Percentiles rank a stretch among this genome's conserved stretches.
Evolutionary conservation across 2,888 invertebrate genomes (phyloP).

Genomic region (Noctua pronuba): DNA sequence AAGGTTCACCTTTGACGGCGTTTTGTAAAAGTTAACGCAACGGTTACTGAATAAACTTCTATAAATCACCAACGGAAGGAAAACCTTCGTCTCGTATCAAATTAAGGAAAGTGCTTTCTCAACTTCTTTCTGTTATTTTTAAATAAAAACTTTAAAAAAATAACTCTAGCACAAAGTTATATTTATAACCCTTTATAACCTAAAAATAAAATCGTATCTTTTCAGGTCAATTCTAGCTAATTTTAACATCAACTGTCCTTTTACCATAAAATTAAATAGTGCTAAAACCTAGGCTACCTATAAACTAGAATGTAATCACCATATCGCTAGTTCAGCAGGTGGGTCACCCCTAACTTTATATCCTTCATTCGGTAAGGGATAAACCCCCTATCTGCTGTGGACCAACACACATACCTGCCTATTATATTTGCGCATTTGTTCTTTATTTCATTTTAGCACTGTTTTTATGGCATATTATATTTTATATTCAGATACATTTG

Average conservation of each 20-base stretch:
- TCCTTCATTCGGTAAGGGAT: slow-evolving; percentile 22
- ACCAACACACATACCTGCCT: background rate
- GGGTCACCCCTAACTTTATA: slow-evolving; percentile 22
- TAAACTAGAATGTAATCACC: slow-evolving; percentile 34
- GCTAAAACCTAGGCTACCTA: background rate
- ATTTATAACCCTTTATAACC: background rate
- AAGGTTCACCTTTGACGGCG: background rate
- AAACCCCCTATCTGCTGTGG: slow-evolving; percentile 18
- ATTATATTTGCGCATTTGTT: background rate
- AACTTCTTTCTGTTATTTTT: slow-evolving; percentile 6
- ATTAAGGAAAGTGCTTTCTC: slow-evolving; percentile 26
- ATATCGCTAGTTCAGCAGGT: slow-evolving; percentile 44
- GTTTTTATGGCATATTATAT: slow-evolving; percentile 15
- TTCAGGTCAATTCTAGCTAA: background rate
- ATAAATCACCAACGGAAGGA: background rate
- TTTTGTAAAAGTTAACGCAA: background rate
- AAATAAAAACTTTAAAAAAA: slow-evolving; percentile 2
- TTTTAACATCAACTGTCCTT: background rate
- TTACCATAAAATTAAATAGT: slow-evolving; percentile 1
- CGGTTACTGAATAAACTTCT: background rate
- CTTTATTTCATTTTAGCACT: slow-evolving; percentile 15
- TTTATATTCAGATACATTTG: background rate
- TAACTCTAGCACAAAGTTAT: background rate
- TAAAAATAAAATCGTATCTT: background rate
- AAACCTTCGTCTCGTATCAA: slow-evolving; percentile 10